Evolutionary conservation across 2,113 vertebrate genomes (phyloP).

Genomic region (Vulpes ferrilata): DNA sequence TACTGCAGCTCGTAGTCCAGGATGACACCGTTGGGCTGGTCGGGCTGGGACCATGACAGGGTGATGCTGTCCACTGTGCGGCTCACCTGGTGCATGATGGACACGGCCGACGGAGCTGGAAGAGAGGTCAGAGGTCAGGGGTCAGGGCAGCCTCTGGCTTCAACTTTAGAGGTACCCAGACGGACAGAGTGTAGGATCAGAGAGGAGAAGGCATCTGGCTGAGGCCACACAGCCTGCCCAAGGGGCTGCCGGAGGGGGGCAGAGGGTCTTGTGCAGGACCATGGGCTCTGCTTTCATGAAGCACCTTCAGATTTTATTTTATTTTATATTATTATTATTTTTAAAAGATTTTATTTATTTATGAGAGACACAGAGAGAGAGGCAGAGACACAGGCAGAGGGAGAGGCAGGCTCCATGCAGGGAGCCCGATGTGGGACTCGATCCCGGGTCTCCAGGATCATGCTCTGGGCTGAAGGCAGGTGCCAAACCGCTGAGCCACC

Average conservation of each 20-base stretch:
- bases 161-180: background rate
- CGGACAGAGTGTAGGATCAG: background rate
- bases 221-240: background rate
- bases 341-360: too few species aligned
- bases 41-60: conserved; percentile 97
- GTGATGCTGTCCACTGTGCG: conserved; percentile 94
- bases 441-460: too few species aligned
- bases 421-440: too few species aligned
- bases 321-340: too few species aligned
- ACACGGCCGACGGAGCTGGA: conserved; percentile 95
- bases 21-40: conserved; percentile 97
- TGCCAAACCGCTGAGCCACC: too few species aligned
- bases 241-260: fast-evolving
- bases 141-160: background rate
- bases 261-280: background rate
- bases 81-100: conserved; percentile 98
- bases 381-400: too few species aligned
- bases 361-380: too few species aligned
- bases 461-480: too few species aligned
- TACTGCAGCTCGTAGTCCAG: conserved; percentile 97
- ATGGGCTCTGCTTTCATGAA: background rate
- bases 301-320: background rate
- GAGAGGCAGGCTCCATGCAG: too few species aligned
- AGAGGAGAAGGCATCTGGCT: background rate
- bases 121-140: conserved; percentile 77